Percentiles rank a stretch among this genome's conserved stretches.
phyloP scores from a whole-genome alignment of 2,888 invertebrate species.

The Oscheius myriophilus region DNA sequence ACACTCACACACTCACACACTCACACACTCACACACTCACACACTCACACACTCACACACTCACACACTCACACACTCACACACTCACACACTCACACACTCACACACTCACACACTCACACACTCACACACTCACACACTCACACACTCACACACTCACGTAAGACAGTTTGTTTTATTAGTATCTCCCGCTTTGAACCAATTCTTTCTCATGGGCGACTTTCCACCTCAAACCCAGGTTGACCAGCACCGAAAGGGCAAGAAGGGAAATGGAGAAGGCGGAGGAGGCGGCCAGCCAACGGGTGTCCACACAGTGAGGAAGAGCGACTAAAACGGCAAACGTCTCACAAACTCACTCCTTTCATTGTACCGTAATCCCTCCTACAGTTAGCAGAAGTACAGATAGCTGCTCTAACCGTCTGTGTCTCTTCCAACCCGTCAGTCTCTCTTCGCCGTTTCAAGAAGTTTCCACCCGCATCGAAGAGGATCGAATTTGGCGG shows the following conservation, averaged over 20 bases:
- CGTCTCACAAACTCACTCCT: background rate
- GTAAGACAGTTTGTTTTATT: conserved; percentile 2
- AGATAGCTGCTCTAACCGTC: conserved; percentile 43
- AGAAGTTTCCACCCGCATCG: conserved; percentile 53
- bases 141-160: too few species aligned
- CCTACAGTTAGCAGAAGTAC: conserved; percentile 23
- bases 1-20: too few species aligned
- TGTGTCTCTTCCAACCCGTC: conserved; percentile 33
- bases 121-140: too few species aligned
- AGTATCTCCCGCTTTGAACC: conserved; percentile 4
- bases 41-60: too few species aligned
- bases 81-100: too few species aligned
- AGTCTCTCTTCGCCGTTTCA: conserved; percentile 42
- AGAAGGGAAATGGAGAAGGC: conserved; percentile 14
- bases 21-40: too few species aligned
- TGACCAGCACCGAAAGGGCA: conserved; percentile 14
- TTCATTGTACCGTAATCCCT: conserved; percentile 13
- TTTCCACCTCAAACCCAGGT: conserved; percentile 14
- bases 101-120: too few species aligned
- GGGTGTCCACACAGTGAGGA: conserved; percentile 14
- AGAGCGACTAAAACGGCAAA: conserved; percentile 9
- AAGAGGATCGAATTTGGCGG: conserved; percentile 66
- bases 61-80: too few species aligned
- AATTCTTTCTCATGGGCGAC: background rate
- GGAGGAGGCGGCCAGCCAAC: conserved; percentile 13